Evolutionary conservation across 2,797 vertebrate species (phyloP).

Genomic region (Pantherophis vulpinus): DNA sequence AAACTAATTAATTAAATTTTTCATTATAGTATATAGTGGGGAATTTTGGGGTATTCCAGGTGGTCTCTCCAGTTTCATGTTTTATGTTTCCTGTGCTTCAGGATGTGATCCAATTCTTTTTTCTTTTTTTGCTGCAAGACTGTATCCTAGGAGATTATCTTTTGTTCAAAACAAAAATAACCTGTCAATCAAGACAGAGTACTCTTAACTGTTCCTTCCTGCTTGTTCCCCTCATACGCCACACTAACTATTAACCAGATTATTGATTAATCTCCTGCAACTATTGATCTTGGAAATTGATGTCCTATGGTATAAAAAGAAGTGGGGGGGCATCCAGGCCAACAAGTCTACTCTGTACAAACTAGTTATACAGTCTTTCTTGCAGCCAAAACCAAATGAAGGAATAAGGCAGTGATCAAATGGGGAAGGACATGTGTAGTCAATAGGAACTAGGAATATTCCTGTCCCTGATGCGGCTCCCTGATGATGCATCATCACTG

Average conservation of each 20-base stretch:
- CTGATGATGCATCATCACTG: neutral
- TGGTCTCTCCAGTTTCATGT: neutral
- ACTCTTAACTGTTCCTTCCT: neutral
- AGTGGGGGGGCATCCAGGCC: neutral
- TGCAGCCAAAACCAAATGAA: neutral
- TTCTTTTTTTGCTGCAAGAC: neutral
- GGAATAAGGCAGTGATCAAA: neutral
- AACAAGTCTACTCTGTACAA: neutral
- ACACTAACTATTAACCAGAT: neutral
- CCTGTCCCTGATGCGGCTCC: neutral
- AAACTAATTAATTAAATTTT: neutral
- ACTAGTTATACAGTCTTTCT: neutral
- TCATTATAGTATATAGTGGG: neutral
- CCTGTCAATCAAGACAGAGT: neutral
- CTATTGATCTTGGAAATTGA: neutral
- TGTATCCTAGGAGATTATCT: neutral
- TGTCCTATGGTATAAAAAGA: neutral
- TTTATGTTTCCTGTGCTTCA: neutral
- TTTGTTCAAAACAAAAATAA: neutral
- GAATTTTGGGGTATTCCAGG: neutral
- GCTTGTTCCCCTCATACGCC: neutral
- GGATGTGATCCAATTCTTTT: neutral
- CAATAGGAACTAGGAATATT: neutral
- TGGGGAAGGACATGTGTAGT: neutral
- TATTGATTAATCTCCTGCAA: neutral